Evolutionary conservation across 2,113 vertebrate genomes (phyloP), one percentile per base, ranked within the genome.

Genomic region (Echinops telfairi): DNA sequence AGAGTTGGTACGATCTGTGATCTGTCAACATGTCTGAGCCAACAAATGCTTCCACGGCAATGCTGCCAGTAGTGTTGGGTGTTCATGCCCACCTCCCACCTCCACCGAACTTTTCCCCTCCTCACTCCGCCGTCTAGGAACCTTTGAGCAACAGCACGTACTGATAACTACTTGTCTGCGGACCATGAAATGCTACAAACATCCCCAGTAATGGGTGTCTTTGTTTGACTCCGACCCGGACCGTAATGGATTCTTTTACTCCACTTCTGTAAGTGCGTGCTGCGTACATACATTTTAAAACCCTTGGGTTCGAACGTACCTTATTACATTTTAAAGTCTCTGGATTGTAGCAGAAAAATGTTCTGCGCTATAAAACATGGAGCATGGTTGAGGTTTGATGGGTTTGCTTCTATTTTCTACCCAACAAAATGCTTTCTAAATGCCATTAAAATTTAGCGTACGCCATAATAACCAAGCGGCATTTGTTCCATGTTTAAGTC

Each of bases 361-460:
- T 98, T 98, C 98, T 98, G 98, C 96, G 27, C 98, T 97, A 98
- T 98, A 98, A 98, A 98, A 96, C 97, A 89, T 79, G 93, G 97
- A 97, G 94, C 96, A 95, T 93, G 96, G 98, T 95, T 96, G 97
- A 98, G 96, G 96, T 97, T 97, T 98, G 98, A 98, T 98, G 97
- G 97, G 96, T 96, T 97, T 97, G 95, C 97, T 98, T 97, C 98
- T 97, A 96, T 97, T 97, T 97, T 97, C 97, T 97, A 98, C 98
- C 97, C 97, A 96, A 97, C 98, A 98, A 98, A 98, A 97, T 0
- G 91, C 97, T 98, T 98, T 95, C 97, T 98, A 98, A 98, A 98
- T 95, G 98, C 97, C 97, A 98, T 98, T 98, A 98, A 98, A 98
- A 98, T 98, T 97, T 98, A 98, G 97, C 98, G 96, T 97, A 96